These are phyloP conservation scores for Silvanus unidentatus DNA, from an alignment of 2,888 invertebrate genomes.

Conservation along the genomic window DNA sequence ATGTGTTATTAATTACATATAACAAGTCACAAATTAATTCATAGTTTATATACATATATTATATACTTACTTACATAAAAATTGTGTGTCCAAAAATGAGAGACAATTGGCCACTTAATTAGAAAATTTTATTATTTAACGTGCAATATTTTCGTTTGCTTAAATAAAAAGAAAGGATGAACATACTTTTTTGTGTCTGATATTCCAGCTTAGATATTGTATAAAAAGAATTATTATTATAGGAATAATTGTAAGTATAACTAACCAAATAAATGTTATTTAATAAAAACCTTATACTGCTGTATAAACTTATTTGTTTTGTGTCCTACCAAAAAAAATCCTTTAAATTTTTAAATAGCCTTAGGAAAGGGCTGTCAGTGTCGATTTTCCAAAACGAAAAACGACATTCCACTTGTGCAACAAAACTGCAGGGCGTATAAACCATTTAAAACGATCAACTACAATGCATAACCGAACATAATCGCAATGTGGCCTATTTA, in stretches of 20 bases:
- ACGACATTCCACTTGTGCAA: conserved; percentile 36
- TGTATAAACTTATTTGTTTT: neutral
- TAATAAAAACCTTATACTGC: conserved; percentile 23
- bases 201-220: conserved; percentile 27
- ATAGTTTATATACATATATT: too few species aligned
- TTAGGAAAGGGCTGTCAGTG: conserved; percentile 22
- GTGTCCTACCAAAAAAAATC: neutral
- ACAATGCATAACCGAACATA: conserved; percentile 28
- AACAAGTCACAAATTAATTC: too few species aligned
- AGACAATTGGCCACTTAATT: too few species aligned
- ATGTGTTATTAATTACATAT: conserved; percentile 3
- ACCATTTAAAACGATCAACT: conserved; percentile 42
- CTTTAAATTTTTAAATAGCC: too few species aligned
- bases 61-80: too few species aligned
- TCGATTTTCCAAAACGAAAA: conserved; percentile 24
- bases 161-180: too few species aligned
- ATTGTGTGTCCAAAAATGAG: too few species aligned
- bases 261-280: conserved; percentile 40
- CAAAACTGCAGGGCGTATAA: conserved; percentile 40
- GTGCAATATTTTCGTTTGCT: conserved; percentile 29
- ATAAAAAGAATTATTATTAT: conserved; percentile 16
- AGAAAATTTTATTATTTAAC: conserved; percentile 17
- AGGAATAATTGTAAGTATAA: conserved; percentile 3
- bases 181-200: too few species aligned
- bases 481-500: conserved; percentile 19